Evolutionary conservation across 2,797 vertebrate genomes (phyloP).

Genomic region (Rallus crepitans): DNA sequence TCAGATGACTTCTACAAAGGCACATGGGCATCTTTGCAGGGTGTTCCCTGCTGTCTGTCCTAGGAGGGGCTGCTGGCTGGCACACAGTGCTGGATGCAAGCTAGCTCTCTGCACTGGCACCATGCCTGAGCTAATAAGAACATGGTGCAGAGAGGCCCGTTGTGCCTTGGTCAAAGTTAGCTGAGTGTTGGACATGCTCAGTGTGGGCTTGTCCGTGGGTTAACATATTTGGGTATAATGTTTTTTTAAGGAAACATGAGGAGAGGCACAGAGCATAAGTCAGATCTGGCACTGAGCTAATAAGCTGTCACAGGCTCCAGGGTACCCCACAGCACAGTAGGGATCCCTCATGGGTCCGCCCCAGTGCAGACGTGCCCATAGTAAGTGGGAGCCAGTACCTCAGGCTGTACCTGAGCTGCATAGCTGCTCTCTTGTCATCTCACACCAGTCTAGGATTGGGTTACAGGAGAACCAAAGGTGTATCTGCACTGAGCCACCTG

Average conservation of each 20-base stretch:
- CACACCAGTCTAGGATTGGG: fast-evolving
- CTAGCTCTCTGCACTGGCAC: not conserved
- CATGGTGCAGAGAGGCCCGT: not conserved
- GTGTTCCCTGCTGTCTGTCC: not conserved
- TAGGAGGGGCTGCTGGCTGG: not conserved
- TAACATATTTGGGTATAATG: not conserved
- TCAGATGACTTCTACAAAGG: not conserved
- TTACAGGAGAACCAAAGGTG: not conserved
- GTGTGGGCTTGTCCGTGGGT: not conserved
- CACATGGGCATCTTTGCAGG: fast-evolving
- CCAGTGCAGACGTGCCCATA: not conserved
- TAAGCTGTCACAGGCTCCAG: not conserved
- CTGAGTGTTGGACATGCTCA: fast-evolving
- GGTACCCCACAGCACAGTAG: not conserved
- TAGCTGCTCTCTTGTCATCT: not conserved
- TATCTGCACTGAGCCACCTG: not conserved
- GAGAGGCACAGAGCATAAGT: not conserved
- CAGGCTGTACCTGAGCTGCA: not conserved
- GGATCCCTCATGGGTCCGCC: not conserved
- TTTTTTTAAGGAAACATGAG: not conserved
- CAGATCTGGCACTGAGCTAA: not conserved
- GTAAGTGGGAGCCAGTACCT: not conserved
- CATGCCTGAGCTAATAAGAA: not conserved
- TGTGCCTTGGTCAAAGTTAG: not conserved
- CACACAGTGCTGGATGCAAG: fast-evolving